A percentile compares a stretch with the other conserved stretches of the same genome.
Conservation (phyloP, 2,113 vertebrate genomes). For the Sterna hirundo region DNA sequence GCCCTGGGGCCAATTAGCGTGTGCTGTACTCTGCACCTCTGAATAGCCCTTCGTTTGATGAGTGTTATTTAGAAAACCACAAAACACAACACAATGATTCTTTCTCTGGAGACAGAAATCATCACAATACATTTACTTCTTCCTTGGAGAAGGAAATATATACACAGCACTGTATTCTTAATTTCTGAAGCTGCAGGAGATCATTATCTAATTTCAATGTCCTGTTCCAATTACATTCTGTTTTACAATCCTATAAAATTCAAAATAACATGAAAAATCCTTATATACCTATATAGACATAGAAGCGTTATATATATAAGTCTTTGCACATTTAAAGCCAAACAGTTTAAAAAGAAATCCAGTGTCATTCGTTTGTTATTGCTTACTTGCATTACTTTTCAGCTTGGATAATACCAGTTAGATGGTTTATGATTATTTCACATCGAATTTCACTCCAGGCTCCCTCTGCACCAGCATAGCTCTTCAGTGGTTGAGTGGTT, state of each 20-base stretch:
- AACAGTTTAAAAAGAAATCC: background rate
- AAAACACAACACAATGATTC: background rate
- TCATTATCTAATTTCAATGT: background rate
- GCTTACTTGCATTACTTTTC: slow-evolving; percentile 19
- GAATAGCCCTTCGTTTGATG: background rate
- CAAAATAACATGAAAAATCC: background rate
- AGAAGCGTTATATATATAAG: background rate
- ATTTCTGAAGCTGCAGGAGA: slow-evolving; percentile 9
- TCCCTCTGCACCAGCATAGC: background rate
- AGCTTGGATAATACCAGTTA: slow-evolving; percentile 21
- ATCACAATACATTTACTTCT: background rate
- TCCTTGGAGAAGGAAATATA: slow-evolving; percentile 5
- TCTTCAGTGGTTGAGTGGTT: background rate
- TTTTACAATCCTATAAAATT: background rate
- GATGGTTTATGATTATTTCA: slow-evolving; percentile 24
- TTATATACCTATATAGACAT: background rate
- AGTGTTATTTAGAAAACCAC: background rate
- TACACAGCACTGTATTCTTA: background rate
- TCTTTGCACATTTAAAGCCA: background rate
- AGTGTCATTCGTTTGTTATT: background rate
- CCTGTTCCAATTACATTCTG: background rate
- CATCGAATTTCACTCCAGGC: slow-evolving; percentile 9
- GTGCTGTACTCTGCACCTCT: background rate
- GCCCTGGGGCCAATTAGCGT: background rate
- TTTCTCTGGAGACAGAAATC: background rate